A percentile compares a stretch with the other conserved stretches of the same genome.
Evolutionary conservation across 64 coral and sea anemone species (phyloP).

Genomic region (Dendronephthya gigantea): DNA sequence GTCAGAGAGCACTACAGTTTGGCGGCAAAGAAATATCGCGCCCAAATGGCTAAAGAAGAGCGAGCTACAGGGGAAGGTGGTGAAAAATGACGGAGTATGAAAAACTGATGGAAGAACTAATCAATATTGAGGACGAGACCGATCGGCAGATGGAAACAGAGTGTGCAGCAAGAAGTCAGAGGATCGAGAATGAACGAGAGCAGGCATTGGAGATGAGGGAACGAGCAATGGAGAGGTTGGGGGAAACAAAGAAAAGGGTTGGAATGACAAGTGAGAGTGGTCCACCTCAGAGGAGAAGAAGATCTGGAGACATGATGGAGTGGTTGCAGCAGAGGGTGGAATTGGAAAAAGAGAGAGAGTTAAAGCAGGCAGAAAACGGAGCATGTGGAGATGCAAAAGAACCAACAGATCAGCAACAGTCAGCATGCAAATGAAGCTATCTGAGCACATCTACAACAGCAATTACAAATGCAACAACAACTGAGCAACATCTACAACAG

Average conservation of each 20-base stretch:
- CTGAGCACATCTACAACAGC: too few relatives aligned
- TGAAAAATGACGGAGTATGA: background rate
- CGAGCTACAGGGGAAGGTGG: background rate
- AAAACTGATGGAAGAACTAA: background rate
- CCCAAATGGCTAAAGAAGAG: background rate
- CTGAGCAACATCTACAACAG: too few relatives aligned
- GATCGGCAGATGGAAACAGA: background rate
- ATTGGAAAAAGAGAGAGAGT: too few relatives aligned
- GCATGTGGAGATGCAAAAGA: too few relatives aligned
- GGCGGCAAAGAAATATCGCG: background rate
- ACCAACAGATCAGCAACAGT: too few relatives aligned
- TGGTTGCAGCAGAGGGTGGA: too few relatives aligned
- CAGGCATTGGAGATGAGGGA: background rate
- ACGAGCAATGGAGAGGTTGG: background rate
- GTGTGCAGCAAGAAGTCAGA: background rate
- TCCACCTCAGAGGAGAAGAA: too few relatives aligned
- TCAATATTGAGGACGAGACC: background rate
- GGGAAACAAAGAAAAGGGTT: background rate
- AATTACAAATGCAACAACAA: too few relatives aligned
- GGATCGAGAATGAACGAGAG: background rate
- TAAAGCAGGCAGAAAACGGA: too few relatives aligned
- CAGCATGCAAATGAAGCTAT: too few relatives aligned
- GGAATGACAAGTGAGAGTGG: background rate
- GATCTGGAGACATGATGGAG: constrained; percentile 2
- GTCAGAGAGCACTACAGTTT: constrained; percentile 2